Evolutionary conservation across 2,888 invertebrate genomes (phyloP).

Genomic region (Lithophane ornitopus): DNA sequence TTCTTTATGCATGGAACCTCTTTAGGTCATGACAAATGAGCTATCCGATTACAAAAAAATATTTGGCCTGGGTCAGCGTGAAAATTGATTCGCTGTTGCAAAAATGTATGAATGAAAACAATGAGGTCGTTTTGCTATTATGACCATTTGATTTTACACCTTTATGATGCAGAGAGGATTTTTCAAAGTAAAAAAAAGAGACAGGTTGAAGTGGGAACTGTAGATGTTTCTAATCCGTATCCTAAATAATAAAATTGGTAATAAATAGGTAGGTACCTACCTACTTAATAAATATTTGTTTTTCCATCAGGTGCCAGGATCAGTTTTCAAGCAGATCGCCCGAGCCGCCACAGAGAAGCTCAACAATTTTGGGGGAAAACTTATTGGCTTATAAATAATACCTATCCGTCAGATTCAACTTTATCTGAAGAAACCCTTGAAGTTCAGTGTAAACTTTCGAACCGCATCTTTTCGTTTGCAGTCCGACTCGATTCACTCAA

Average conservation of each 20-base stretch:
- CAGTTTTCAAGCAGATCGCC: conserved; percentile 87
- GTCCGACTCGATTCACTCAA: background rate
- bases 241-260: background rate
- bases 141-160: too few relatives aligned
- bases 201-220: background rate
- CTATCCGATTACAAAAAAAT: too few relatives aligned
- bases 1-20: too few relatives aligned
- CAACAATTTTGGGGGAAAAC: conserved; percentile 90
- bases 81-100: too few relatives aligned
- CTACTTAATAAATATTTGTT: background rate
- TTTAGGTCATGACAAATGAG: too few relatives aligned
- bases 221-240: background rate
- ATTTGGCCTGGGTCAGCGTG: too few relatives aligned
- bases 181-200: too few relatives aligned
- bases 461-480: background rate
- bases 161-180: too few relatives aligned
- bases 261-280: too few relatives aligned
- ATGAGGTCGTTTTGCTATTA: too few relatives aligned
- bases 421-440: background rate
- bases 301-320: conserved; percentile 87
- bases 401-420: background rate
- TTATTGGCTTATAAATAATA: conserved; percentile 88
- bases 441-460: background rate
- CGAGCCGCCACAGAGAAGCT: conserved; percentile 89
- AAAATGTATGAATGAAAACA: too few relatives aligned